phyloP scores from a whole-genome alignment of 2,888 invertebrate genomes.

The Chrysolina americana region DNA sequence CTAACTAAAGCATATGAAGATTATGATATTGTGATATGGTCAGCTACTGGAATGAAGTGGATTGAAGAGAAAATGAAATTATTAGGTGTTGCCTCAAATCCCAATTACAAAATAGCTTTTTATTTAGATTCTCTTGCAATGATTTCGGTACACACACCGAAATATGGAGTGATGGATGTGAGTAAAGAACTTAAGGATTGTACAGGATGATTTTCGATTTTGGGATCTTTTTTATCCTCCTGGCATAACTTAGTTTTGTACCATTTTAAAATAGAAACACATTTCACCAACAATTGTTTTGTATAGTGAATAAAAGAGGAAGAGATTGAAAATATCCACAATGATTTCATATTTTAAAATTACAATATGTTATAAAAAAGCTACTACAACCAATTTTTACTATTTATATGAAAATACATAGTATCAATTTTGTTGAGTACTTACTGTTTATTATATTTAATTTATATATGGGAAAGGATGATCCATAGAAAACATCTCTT shows the following conservation, averaged over 20 bases:
- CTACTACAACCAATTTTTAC: too few species aligned
- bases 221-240: not conserved
- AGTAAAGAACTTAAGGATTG: slow-evolving; percentile 58
- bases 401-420: too few species aligned
- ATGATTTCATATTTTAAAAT: not conserved
- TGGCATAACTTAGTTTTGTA: not conserved
- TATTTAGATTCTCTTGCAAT: slow-evolving; percentile 93
- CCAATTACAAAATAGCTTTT: slow-evolving; percentile 92
- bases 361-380: too few species aligned
- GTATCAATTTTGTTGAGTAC: too few species aligned
- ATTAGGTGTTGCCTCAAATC: slow-evolving; percentile 86
- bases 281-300: not conserved
- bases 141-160: slow-evolving; percentile 93
- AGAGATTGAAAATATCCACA: not conserved
- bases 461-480: too few species aligned
- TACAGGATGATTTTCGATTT: too few species aligned
- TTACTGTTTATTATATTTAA: too few species aligned
- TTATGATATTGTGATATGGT: slow-evolving; percentile 99
- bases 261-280: too few species aligned
- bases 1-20: slow-evolving; percentile 87
- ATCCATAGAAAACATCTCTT: too few species aligned
- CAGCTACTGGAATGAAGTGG: slow-evolving; percentile 98
- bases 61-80: slow-evolving; percentile 97
- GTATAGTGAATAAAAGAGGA: not conserved
- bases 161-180: slow-evolving; percentile 93